Percentiles rank a stretch among this genome's conserved stretches.
Evolutionary conservation across 2,888 invertebrate genomes (phyloP).

Genomic region (Poecilus cupreus): DNA sequence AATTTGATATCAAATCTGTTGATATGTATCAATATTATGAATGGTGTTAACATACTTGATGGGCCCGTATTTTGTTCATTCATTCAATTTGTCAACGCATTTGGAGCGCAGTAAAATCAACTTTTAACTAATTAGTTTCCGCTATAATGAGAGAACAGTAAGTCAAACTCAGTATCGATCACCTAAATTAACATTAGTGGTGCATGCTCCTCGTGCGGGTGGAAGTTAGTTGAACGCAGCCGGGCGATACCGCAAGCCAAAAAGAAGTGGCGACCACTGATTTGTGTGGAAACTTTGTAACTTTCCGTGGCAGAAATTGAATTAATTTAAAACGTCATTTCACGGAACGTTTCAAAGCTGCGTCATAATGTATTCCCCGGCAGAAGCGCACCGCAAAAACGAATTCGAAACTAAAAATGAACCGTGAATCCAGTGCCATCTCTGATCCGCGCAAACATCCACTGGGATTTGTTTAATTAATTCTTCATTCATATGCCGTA

Average conservation of each 20-base stretch:
- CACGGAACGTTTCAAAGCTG: constrained; percentile 31
- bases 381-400: neutral
- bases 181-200: neutral
- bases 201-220: neutral
- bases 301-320: constrained; percentile 51
- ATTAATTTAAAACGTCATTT: constrained; percentile 55
- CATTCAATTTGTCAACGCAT: too few species aligned
- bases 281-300: constrained; percentile 54
- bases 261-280: constrained; percentile 51
- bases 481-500: constrained; percentile 21
- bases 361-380: constrained; percentile 23
- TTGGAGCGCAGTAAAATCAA: too few species aligned
- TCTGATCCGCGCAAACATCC: neutral
- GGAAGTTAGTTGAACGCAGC: neutral
- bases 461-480: constrained; percentile 10
- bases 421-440: neutral
- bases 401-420: constrained; percentile 23
- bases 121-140: too few species aligned
- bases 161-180: too few species aligned
- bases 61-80: too few species aligned
- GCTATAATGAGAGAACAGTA: too few species aligned
- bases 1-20: too few species aligned
- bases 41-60: too few species aligned
- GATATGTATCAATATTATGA: too few species aligned
- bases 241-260: neutral